phyloP scores from a whole-genome alignment of 2,113 vertebrate species.

The Shinisaurus crocodilurus region DNA sequence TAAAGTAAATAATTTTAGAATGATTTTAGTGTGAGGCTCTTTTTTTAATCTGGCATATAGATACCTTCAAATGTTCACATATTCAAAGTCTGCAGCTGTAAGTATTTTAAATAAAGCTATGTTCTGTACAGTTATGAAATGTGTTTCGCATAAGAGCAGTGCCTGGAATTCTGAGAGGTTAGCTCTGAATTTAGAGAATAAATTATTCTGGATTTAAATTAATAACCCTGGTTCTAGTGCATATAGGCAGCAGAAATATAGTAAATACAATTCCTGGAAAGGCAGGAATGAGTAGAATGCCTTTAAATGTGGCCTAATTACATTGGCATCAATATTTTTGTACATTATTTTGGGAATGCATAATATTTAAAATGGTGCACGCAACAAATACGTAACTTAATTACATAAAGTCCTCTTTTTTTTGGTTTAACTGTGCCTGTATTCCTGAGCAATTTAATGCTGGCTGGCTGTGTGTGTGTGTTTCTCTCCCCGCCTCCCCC shows the following conservation, averaged over 20 bases:
- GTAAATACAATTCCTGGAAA: background rate
- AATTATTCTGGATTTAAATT: background rate
- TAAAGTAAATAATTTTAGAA: constrained; percentile 31
- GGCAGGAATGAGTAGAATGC: background rate
- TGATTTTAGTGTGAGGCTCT: constrained; percentile 23
- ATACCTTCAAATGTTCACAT: background rate
- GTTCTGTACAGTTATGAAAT: background rate
- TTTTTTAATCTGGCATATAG: background rate
- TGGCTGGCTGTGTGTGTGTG: background rate
- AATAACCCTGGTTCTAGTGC: background rate
- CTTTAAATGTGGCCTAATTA: constrained; percentile 2
- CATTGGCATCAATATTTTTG: background rate
- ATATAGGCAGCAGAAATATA: background rate
- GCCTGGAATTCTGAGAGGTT: background rate
- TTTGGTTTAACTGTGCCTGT: background rate
- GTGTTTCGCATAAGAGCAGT: background rate
- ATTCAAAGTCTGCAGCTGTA: background rate
- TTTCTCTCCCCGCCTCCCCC: constrained; percentile 3
- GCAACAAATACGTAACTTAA: background rate
- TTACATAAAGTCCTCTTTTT: background rate
- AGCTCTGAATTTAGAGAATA: background rate
- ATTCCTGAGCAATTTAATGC: background rate
- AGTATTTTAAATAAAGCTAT: background rate
- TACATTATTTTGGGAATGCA: background rate
- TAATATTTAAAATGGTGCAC: background rate